Base-by-base conservation (phyloP, 2,888 invertebrate species). In the Mythimna pallens region DNA sequence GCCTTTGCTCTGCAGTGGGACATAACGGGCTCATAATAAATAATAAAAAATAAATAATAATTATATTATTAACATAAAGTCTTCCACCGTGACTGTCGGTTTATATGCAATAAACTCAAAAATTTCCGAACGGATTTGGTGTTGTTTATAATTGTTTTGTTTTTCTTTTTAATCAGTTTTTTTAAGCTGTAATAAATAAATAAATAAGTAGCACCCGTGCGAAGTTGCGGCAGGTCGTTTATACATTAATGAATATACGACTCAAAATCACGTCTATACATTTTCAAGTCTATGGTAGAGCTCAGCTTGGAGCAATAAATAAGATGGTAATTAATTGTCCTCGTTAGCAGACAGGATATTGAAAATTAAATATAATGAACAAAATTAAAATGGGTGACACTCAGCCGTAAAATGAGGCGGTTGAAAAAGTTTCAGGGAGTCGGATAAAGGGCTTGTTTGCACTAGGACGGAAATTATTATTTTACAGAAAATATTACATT, bases 271-370 rank as follows among this genome's bases (percentile, higher is more conserved):
- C 20, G 36, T 70, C 70, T 70, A 17, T 0, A 8, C 0, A 3
- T 47, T 10, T 55, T 50, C 50, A 59, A 70, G 1, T 75, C 78
- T 78, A 8, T 75, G 70, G 6, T 20, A 22, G 43, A 54, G 59
- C 84, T 57, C 69, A 65, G 78, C 76, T 78, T 67, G 57, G 40
- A 68, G 70, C 68, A 73, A 84, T 86, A 86, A 86, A 86, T 83
- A 83, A 83, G 64, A 75, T 79, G 65, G 59, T 83, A 84, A 84
- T 85, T 85, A 85, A 85, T 86, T 83, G 78, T 71, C 65, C 75
- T 86, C 74, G 84, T 86, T 86, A 81, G 73, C 9, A 64, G 55
- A 55, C 65, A 54, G 71, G 71, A 71, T 85, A 81, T 85, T 85
- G 77, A 85, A 80, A 85, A 77, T 73, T 78, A 73, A 78, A 83